A percentile compares a stretch with the other conserved stretches of the same genome.
phyloP scores from a whole-genome alignment of 1,140 invertebrate genomes.

The Steinernema khuongi region DNA sequence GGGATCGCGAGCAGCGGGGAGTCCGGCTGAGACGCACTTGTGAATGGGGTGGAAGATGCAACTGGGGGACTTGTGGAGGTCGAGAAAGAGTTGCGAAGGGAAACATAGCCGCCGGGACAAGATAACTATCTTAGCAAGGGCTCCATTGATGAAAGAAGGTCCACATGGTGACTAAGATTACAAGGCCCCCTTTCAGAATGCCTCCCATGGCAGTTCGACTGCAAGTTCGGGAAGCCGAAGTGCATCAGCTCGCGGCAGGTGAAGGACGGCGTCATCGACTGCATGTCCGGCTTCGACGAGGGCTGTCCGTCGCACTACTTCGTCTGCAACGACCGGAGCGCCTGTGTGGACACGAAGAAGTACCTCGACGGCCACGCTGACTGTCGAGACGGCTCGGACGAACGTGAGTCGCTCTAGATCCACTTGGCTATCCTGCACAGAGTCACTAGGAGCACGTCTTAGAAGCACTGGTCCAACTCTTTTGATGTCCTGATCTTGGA shows the following conservation, averaged over 20 bases:
- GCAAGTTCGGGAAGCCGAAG: conserved; percentile 40
- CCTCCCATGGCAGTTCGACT: conserved; percentile 46
- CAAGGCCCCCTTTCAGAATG: conserved; percentile 31
- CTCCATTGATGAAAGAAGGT: background rate
- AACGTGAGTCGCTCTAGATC: conserved; percentile 36
- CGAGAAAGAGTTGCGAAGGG: conserved; percentile 15
- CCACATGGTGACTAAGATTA: background rate
- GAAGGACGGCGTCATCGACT: conserved; percentile 40
- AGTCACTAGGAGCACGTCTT: too few species aligned
- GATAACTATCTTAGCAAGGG: conserved; percentile 17
- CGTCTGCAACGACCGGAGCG: conserved; percentile 34
- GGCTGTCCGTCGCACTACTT: conserved; percentile 40
- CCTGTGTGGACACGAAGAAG: conserved; percentile 28
- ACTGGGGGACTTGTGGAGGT: conserved; percentile 22
- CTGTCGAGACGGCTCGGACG: conserved; percentile 40
- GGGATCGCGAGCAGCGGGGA: too few species aligned
- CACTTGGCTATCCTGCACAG: background rate
- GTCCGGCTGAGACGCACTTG: too few species aligned
- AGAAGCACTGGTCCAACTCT: too few species aligned
- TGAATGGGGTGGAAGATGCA: too few species aligned
- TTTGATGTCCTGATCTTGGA: too few species aligned
- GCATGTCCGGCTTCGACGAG: conserved; percentile 44
- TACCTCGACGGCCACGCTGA: conserved; percentile 36
- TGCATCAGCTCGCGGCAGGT: conserved; percentile 37
- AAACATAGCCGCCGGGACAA: background rate